Evolutionary conservation across 2,888 invertebrate genomes (phyloP), one percentile per base, ranked within the genome.

Genomic region (Pimpla rufipes): DNA sequence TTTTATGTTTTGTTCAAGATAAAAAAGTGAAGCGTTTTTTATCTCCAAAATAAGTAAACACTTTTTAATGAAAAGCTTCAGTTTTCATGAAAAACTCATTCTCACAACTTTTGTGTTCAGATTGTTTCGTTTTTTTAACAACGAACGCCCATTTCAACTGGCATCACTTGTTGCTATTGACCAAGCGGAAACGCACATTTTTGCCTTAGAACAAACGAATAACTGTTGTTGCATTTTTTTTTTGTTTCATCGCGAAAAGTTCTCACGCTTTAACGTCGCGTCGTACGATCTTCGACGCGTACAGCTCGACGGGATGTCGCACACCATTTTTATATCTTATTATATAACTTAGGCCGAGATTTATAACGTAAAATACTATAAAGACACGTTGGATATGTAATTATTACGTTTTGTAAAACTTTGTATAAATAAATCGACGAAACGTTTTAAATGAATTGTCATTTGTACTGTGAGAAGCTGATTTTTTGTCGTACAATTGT

Each of bases 381-480:
- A 77, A 74, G 29, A 23, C 59, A 70, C 80, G 80, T 77, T 83
- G 83, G 37, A 77, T 83, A 77, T 80, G 80, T 83, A 80, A 80
- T 80, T 83, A 80, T 83, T 83, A 83, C 77, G 73, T 83, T 83
- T 83, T 83, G 73, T 80, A 83, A 80, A 83, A 77, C 77, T 83
- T 83, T 83, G 80, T 80, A 83, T 80, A 83, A 83, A 83, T 83
- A 83, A 83, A 83, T 67, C 73, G 35, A 80, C 68, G 73, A 80
- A 68, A 80, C 68, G 77, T 83, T 83, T 62, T 10, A 37, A 5
- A 40, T 18, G 6, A 37, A 7, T 62, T 62, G n/a, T 59, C n/a
- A 6, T 59, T 59, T n/a, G 7, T 59, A 35, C 3, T 4, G 1
- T n/a, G 10, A n/a, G n/a, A 59, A 59, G 0, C 8, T 11, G 29